Percentiles rank a stretch among this genome's conserved stretches.
Evolutionary conservation across 2,113 vertebrate genomes (phyloP).

Genomic region (Patagioenas fasciata): DNA sequence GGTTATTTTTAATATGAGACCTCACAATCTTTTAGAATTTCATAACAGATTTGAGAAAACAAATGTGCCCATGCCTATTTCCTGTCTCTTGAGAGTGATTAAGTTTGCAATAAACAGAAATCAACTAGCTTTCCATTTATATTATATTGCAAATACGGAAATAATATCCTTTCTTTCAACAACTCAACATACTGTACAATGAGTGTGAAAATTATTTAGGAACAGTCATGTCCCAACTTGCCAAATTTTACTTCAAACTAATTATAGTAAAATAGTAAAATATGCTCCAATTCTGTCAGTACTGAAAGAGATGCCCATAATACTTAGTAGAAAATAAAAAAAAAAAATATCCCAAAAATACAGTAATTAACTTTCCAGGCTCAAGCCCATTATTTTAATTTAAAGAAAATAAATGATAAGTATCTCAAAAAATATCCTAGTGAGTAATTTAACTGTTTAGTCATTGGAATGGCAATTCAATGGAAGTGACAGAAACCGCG

Average conservation of each 20-base stretch:
- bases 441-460: not conserved
- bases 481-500: not conserved
- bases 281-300: not conserved
- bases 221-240: not conserved
- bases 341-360: not conserved
- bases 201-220: slow-evolving; percentile 18
- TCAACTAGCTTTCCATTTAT: not conserved
- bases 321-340: not conserved
- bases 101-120: not conserved
- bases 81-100: not conserved
- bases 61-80: not conserved
- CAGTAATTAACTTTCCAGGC: not conserved
- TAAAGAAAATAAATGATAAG: not conserved
- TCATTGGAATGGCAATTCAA: not conserved
- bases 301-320: not conserved
- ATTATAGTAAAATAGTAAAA: not conserved
- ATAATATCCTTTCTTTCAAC: not conserved
- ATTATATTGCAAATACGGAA: not conserved
- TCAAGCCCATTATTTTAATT: not conserved
- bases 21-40: not conserved
- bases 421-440: not conserved
- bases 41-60: not conserved
- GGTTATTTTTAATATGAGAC: not conserved
- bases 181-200: not conserved
- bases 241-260: not conserved